Evolutionary conservation across 1,140 invertebrate genomes (phyloP).

Genomic region (Mizuhopecten yessoensis): DNA sequence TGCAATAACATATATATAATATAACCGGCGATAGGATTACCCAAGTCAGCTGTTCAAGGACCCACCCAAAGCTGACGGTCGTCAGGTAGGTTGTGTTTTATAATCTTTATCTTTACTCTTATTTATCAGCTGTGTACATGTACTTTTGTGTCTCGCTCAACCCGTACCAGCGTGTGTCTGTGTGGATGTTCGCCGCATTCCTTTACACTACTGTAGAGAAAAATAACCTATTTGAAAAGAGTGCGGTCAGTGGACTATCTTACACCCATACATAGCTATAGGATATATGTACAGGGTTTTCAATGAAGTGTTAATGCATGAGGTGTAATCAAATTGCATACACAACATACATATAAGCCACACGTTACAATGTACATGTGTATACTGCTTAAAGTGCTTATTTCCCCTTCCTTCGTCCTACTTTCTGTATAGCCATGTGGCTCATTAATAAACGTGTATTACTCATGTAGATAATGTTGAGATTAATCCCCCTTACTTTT

Average conservation of each 20-base stretch:
- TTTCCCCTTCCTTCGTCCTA: too few species aligned
- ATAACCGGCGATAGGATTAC: neutral
- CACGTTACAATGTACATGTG: too few species aligned
- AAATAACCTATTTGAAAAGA: too few species aligned
- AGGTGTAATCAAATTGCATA: neutral
- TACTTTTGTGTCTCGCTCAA: neutral
- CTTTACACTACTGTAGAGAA: too few species aligned
- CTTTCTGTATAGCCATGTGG: too few species aligned
- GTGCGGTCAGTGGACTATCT: neutral
- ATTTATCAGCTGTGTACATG: too few species aligned
- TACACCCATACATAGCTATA: neutral
- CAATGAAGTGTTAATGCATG: neutral
- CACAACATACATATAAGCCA: too few species aligned
- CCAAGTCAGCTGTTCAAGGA: neutral
- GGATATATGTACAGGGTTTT: neutral
- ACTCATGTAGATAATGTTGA: neutral
- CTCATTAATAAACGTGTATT: neutral
- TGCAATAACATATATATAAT: too few species aligned
- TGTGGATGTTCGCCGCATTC: neutral
- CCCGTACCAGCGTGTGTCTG: neutral
- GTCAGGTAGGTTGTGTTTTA: neutral
- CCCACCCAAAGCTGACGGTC: neutral
- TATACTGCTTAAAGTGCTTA: too few species aligned
- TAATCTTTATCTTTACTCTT: too few species aligned
- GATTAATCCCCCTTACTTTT: neutral